phyloP scores from a whole-genome alignment of 2,888 invertebrate species.

The Cosmia pyralina region DNA sequence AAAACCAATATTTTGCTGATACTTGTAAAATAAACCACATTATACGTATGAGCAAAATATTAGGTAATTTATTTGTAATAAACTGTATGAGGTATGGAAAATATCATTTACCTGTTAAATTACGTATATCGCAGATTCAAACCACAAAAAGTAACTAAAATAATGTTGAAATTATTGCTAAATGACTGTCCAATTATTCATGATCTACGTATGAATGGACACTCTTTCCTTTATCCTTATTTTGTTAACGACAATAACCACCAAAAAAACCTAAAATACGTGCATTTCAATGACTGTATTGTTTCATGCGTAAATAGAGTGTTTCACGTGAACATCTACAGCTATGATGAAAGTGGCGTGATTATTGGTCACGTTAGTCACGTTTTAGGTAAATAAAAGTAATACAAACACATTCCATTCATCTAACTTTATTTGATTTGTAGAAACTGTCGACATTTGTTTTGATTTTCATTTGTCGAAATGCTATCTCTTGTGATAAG shows the following conservation, averaged over 20 bases:
- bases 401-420: slow-evolving; percentile 22
- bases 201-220: background rate
- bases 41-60: background rate
- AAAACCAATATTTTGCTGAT: too few relatives aligned
- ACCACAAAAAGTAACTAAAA: slow-evolving; percentile 14
- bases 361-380: slow-evolving; percentile 11
- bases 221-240: slow-evolving; percentile 9
- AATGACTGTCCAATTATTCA: slow-evolving; percentile 22
- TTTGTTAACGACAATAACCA: background rate
- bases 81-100: background rate
- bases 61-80: background rate
- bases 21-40: too few relatives aligned
- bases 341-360: background rate
- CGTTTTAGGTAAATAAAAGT: slow-evolving; percentile 14
- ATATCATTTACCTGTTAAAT: slow-evolving; percentile 15
- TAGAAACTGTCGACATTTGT: slow-evolving; percentile 5
- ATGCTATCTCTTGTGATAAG: slow-evolving; percentile 16
- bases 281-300: background rate
- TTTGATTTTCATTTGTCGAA: slow-evolving; percentile 22
- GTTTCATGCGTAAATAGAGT: slow-evolving; percentile 25
- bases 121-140: background rate
- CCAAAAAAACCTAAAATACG: slow-evolving; percentile 9
- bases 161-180: slow-evolving; percentile 5
- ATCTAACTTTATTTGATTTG: slow-evolving; percentile 18
- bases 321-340: background rate